These are phyloP conservation scores for Tupiocoris notatus DNA, from an alignment of 2,888 invertebrate genomes.

Conservation along the genomic window DNA sequence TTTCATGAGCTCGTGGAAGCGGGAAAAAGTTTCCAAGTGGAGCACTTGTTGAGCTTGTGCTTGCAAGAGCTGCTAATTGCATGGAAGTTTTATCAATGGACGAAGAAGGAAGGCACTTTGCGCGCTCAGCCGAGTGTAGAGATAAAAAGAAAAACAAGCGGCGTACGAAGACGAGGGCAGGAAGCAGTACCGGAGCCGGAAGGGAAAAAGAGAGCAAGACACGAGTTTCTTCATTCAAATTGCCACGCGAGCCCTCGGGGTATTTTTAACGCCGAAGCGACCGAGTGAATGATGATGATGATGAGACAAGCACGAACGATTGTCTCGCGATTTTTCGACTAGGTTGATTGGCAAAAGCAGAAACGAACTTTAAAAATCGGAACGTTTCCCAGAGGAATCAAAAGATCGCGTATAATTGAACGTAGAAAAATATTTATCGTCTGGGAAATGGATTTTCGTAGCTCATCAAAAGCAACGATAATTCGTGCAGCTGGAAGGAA, in stretches of 20 bases:
- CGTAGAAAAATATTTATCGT: background rate
- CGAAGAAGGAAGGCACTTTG: conserved; percentile 21
- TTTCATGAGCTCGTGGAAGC: background rate
- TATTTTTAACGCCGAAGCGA: background rate
- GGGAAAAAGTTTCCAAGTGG: background rate
- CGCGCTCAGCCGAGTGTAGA: conserved; percentile 17
- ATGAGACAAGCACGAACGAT: background rate
- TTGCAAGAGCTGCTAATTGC: conserved; percentile 33
- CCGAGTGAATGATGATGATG: background rate
- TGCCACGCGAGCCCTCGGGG: background rate
- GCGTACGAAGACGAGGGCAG: too few relatives aligned
- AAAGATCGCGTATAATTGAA: background rate
- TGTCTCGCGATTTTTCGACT: background rate
- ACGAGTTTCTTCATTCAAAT: background rate
- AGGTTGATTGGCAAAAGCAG: too few relatives aligned
- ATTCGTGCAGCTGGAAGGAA: too few relatives aligned
- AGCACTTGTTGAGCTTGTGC: conserved; percentile 25
- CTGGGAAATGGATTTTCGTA: background rate
- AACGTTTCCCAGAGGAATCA: too few relatives aligned
- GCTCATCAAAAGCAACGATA: too few relatives aligned
- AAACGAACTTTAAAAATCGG: too few relatives aligned
- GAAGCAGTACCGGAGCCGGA: conserved; percentile 13
- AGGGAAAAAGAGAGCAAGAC: background rate
- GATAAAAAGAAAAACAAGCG: too few relatives aligned
- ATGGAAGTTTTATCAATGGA: conserved; percentile 30